Base-by-base conservation (phyloP, 2,888 invertebrate species). In the Rhamphomyia laevipes region DNA sequence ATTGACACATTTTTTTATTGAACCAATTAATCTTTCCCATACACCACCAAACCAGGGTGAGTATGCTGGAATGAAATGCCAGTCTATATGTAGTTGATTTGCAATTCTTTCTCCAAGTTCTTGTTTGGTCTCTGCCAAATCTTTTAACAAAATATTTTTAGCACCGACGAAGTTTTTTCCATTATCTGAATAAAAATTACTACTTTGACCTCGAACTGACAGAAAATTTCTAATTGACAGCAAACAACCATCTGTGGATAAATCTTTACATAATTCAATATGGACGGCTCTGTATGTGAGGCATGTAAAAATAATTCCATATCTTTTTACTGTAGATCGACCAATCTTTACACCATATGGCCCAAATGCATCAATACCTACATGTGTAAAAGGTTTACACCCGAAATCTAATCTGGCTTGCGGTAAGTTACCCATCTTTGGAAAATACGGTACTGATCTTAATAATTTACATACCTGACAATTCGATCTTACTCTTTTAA, bases 341-440 rank as follows among this genome's bases (percentile, higher is more conserved):
- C 42, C 43, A 31, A 35, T 30, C 7, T 15, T 48, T 4, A 42
- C 23, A 4, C 33, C 7, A 12, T 38, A 27, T 17, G 38, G 38
- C 27, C 40, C 48, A 13, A 48, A 48, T 15, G 40, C 38, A 12
- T 47, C 35, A 4, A 43, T 38, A 1, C 43, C 37, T 12, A 45
- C 37, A 21, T 16, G 27, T 1, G 40, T 40, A 27, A 48, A 45
- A 0, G 31, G 48, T 16, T 21, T 44, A 10, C 38, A 48, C 13
- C 16, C 9, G 15, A 49, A 49, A 12, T 40, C 40, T 21, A 49
- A 23, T 2, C 48, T 23, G 5, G 37, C 41, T 42, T 33, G 27
- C 3, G 49, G 49, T 11, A 49, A 42, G 15, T 47, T 46, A n/a
- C 50, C 50, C 50, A 50, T 47, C 17, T 17, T 6, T 6, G 44